Evolutionary conservation across 2,797 vertebrate species (phyloP), one percentile per base, ranked within the genome.

Genomic region (Premnoplex brunnescens): DNA sequence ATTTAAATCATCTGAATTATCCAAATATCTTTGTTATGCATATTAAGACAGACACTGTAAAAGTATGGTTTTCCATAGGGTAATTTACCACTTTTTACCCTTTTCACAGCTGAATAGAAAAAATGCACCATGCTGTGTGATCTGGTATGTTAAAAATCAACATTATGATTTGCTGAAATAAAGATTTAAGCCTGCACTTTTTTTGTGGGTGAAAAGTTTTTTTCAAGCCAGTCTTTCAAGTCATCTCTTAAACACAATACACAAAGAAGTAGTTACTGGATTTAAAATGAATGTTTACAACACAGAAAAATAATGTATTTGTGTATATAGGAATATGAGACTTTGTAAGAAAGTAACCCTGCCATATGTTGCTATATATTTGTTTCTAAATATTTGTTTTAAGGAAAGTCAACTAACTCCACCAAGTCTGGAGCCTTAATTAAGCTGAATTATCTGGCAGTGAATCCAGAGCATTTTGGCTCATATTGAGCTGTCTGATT

Each of bases 381-480:
- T n/a, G n/a, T 10, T 75, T 91, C 30, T 72, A 75, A 64, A 82
- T 91, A 91, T 81, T 89, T 94, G 49, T 79, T 97, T 97, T 62
- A 91, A 87, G 43, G 48, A 41, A 95, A 95, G 46, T 83, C 86
- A 95, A 85, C 48, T 60, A 10, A 79, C 48, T 49, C 59, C 44
- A 94, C 81, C 46, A 92, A 80, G 54, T 73, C 64, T 75, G 78
- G 30, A 72, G 68, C 93, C 79, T 94, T 89, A 92, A 97, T 96
- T 73, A 93, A 96, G 30, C 36, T 86, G 89, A 97, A 96, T 93
- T 96, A 97, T 94, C 78, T 58, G 34, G 41, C 92, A 86, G 46
- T 92, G 95, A 91, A 96, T 94, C 62, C 96, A 95, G 85, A 59
- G 78, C 71, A 84, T 97, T 97, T 86, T 88, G 95, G 86, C 86